phyloP scores from a whole-genome alignment of 2,797 vertebrate genomes.

The Potorous gilbertii region DNA sequence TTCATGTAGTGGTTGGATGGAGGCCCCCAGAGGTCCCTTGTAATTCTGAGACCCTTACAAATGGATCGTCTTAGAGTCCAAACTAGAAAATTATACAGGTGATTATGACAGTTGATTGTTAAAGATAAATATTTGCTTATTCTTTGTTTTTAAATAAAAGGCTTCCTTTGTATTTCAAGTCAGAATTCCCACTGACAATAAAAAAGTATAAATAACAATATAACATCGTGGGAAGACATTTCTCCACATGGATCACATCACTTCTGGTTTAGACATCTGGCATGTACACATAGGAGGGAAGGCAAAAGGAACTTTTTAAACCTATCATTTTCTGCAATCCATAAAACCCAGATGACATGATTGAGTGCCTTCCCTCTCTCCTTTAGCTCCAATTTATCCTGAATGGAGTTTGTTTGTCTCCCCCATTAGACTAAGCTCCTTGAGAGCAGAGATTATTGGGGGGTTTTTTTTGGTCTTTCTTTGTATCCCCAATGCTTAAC shows the following conservation, averaged over 20 bases:
- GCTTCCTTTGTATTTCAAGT: neutral
- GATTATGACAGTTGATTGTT: neutral
- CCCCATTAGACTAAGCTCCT: neutral
- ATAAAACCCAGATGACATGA: neutral
- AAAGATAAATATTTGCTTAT: neutral
- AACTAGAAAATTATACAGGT: neutral
- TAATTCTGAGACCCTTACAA: neutral
- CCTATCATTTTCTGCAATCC: neutral
- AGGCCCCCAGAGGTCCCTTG: neutral
- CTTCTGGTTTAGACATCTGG: neutral
- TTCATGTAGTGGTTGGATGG: neutral
- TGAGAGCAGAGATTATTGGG: neutral
- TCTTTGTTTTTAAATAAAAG: constrained; percentile 9
- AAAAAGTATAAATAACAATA: neutral
- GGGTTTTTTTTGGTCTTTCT: neutral
- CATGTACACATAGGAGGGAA: neutral
- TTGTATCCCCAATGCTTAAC: neutral
- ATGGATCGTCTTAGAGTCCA: neutral
- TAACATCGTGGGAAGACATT: neutral
- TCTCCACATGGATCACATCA: neutral
- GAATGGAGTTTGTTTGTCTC: neutral
- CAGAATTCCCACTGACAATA: neutral
- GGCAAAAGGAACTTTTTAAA: neutral
- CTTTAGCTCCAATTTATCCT: neutral
- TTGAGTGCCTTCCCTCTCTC: too few species aligned